Base-by-base conservation (phyloP, 2,888 invertebrate species). In the Aphrophora alni region DNA sequence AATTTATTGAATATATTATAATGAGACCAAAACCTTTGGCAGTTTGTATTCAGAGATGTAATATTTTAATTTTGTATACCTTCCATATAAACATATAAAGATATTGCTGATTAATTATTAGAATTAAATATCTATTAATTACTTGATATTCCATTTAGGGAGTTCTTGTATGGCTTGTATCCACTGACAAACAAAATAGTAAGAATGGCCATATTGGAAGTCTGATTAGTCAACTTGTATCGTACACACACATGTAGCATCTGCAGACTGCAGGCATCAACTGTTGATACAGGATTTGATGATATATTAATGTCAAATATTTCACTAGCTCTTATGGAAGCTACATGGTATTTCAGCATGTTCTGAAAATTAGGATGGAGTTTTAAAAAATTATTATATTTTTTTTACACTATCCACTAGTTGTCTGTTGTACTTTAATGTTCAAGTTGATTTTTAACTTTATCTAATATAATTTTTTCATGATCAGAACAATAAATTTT, bases 301-400 rank as follows among this genome's bases (percentile, higher is more conserved):
- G 87, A 88, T 7, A 90, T 88, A 25, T 89, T 88, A 27, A 92
- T 85, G 82, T 89, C 89, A 77, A 92, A 91, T 0, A 90, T 89
- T 80, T 91, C 90, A 38, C 89, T 90, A 68, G 88, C 89, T 0
- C 88, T 87, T 4, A 89, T 86, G 24, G 87, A 87, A n/a, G 87
- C 87, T 51, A 91, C 87, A 85, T 91, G 90, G 86, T 91, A 92
- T 14, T 89, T 88, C 24, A 91, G 83, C 71, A 88, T 88, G 28
- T 89, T 88, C 91, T 91, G 85, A 75, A 87, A 86, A 75, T 0
- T 33, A 71, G 27, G 17, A 33, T 24, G 17, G 72, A 38, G 59
- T n/a, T n/a, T n/a, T n/a, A n/a, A n/a, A n/a, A n/a, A n/a, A n/a
- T n/a, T n/a, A n/a, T n/a, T n/a, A n/a, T n/a, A n/a, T n/a, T n/a